phyloP scores from a whole-genome alignment of 2,888 invertebrate genomes.

The Ptychoptera contaminata region DNA sequence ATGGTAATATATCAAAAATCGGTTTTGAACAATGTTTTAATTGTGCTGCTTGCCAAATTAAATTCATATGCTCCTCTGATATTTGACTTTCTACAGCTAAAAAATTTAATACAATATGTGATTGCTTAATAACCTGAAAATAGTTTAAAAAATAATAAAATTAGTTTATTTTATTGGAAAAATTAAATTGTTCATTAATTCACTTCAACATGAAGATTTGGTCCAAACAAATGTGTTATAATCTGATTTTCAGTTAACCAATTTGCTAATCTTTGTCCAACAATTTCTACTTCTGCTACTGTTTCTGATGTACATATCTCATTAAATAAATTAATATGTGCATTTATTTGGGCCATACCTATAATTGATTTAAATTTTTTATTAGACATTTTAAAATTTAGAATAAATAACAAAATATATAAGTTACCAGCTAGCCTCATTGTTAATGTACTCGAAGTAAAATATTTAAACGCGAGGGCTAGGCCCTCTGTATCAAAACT shows the following conservation, averaged over 20 bases:
- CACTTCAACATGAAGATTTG: slow-evolving; percentile 83
- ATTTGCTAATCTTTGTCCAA: slow-evolving; percentile 68
- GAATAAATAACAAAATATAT: too few relatives aligned
- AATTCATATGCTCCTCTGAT: slow-evolving; percentile 77
- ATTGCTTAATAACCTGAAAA: slow-evolving; percentile 74
- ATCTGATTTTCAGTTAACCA: slow-evolving; percentile 84
- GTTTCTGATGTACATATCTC: slow-evolving; percentile 82
- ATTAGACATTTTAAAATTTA: not conserved
- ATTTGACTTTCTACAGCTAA: slow-evolving; percentile 83
- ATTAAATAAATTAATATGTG: slow-evolving; percentile 80
- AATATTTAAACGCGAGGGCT: slow-evolving; percentile 89
- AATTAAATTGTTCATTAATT: slow-evolving; percentile 27
- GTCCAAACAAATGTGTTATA: slow-evolving; percentile 90
- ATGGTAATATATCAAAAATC: slow-evolving; percentile 78
- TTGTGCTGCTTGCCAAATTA: slow-evolving; percentile 91
- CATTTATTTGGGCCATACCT: slow-evolving; percentile 80
- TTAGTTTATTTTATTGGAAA: not conserved
- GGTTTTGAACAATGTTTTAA: slow-evolving; percentile 89
- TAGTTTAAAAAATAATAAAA: slow-evolving; percentile 7
- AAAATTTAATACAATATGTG: slow-evolving; percentile 83
- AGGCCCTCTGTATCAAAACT: slow-evolving; percentile 83
- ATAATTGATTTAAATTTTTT: too few relatives aligned
- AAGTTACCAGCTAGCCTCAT: slow-evolving; percentile 78
- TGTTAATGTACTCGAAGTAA: slow-evolving; percentile 84
- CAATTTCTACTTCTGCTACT: slow-evolving; percentile 68